Percentiles rank a stretch among this genome's conserved stretches.
These are phyloP conservation scores for Epinephelus cyanopodus DNA, from an alignment of 2,113 vertebrate genomes.

Conservation along the genomic window DNA sequence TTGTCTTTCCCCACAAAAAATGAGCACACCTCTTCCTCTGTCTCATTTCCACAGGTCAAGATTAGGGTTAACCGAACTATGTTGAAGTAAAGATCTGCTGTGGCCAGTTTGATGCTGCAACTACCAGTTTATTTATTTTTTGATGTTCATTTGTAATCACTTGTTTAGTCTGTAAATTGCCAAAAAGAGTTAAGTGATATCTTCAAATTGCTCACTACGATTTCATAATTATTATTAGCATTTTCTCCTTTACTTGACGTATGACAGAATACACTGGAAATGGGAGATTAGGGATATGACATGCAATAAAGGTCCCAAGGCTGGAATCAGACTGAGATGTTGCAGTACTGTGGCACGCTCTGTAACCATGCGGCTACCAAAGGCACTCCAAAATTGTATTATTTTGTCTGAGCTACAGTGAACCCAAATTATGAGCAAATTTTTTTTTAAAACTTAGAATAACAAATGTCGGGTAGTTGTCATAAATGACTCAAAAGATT, in stretches of 20 bases:
- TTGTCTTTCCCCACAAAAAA: neutral
- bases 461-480: neutral
- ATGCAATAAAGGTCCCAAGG: too few species aligned
- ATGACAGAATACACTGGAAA: too few species aligned
- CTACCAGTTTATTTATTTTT: neutral
- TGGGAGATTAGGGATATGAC: too few species aligned
- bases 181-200: neutral
- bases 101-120: too few species aligned
- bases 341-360: too few species aligned
- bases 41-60: neutral
- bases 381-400: too few species aligned
- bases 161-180: too few species aligned
- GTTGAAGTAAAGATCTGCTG: too few species aligned
- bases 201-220: neutral
- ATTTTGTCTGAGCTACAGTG: neutral
- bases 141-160: neutral
- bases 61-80: neutral
- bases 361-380: too few species aligned
- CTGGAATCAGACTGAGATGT: too few species aligned
- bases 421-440: neutral
- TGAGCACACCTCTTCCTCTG: neutral
- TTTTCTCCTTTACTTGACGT: too few species aligned
- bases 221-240: too few species aligned
- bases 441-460: neutral
- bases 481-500: neutral